Evolutionary conservation across 2,888 invertebrate species (phyloP), one percentile per base, ranked within the genome.

Genomic region (Ptychoptera contaminata): DNA sequence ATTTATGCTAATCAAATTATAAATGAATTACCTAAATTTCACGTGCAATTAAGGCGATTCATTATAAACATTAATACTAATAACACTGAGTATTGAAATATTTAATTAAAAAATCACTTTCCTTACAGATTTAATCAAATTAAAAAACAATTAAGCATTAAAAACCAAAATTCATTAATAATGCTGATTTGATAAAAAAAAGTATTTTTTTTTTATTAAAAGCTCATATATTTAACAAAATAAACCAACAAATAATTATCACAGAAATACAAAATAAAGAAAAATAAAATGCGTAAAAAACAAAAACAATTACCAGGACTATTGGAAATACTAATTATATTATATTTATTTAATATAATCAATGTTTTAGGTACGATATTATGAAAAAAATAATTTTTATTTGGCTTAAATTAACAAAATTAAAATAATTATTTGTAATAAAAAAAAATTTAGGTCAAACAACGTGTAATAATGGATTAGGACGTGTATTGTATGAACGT

Each of bases 401-500:
- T 4, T 32, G n/a, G 9, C 15, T 5, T 6, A 3, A 40, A 9
- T 37, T 15, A 37, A 6, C 31, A 31, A 8, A 7, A 31, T n/a
- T n/a, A n/a, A n/a, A n/a, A n/a, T 5, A 23, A 23, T 23, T 7
- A 40, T 30, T n/a, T 40, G 8, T 40, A 39, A 36, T 12, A 23
- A 23, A 5, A 23, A 23, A 23, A 23, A 23, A 29, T 23, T 37
- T 49, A 65, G 65, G 62, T 58, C 90, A 90, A 77, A 88, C 86
- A 51, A 85, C 86, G 47, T 91, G 91, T 65, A 90, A 90, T 61
- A 83, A 87, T 60, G 90, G 90, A 45, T 75, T 84, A 60, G 91
- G 91, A 36, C 74, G 86, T 59, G 79, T 90, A 32, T 82, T 87
- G 67, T 91, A 88, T 60, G 90, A 91, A 67, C 73, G 88, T 56